Percentiles rank a stretch among this genome's conserved stretches.
Conservation (phyloP, 2,888 invertebrate species). For the Stenotaenia linearis region DNA sequence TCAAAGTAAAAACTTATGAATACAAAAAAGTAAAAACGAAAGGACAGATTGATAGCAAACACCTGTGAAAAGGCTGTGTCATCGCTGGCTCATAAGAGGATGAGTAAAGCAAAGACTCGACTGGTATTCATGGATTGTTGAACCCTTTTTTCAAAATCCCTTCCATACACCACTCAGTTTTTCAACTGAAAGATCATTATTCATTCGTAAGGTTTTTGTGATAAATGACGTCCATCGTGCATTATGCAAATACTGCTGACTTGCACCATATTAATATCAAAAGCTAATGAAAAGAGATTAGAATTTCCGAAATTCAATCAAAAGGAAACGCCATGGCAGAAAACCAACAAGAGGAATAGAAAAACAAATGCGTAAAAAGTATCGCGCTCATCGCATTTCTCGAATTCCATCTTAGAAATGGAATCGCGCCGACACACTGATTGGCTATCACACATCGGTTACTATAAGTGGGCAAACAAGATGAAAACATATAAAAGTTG, state of each 20-base stretch:
- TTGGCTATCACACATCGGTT: neutral
- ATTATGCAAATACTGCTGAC: neutral
- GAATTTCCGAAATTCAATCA: no score
- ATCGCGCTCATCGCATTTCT: no score
- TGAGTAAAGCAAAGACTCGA: neutral
- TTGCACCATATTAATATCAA: neutral
- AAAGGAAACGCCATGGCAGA: no score
- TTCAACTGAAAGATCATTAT: neutral
- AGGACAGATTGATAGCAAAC: neutral
- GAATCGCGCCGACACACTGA: no score
- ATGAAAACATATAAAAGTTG: neutral
- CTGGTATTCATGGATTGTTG: neutral
- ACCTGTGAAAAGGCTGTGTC: conserved; percentile 10
- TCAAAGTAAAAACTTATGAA: neutral
- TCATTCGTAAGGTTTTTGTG: neutral
- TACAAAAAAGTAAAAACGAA: neutral
- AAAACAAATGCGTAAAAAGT: no score
- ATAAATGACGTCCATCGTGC: neutral
- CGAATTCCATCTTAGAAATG: no score
- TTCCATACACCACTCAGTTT: neutral
- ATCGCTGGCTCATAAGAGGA: neutral
- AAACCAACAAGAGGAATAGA: no score
- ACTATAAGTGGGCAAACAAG: neutral
- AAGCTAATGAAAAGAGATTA: neutral
- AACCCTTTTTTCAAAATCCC: neutral